Percentiles rank a stretch among this genome's conserved stretches.
Evolutionary conservation across 2,888 invertebrate species (phyloP).

Genomic region (Amphipoea oculea): DNA sequence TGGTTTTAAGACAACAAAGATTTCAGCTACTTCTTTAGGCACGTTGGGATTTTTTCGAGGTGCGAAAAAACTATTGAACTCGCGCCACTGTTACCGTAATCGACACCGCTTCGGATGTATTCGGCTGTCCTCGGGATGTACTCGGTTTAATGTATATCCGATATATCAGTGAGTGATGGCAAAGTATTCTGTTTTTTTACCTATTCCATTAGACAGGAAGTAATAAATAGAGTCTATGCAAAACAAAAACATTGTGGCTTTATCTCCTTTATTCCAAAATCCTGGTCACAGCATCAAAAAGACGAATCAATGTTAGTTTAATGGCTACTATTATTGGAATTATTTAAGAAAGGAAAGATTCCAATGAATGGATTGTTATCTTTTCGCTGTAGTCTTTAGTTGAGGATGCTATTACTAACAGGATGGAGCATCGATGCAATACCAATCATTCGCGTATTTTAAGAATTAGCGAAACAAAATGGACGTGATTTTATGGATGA

Average conservation of each 20-base stretch:
- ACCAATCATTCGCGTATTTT: conserved; percentile 37
- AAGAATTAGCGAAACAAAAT: neutral
- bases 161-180: no score
- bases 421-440: conserved; percentile 54
- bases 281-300: conserved; percentile 45
- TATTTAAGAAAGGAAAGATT: conserved; percentile 57
- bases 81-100: no score
- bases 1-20: neutral
- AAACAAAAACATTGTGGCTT: neutral
- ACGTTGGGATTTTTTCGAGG: no score
- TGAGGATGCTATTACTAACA: conserved; percentile 51
- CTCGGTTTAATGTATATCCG: no score
- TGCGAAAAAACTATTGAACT: no score
- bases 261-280: conserved; percentile 16
- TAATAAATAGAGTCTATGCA: no score
- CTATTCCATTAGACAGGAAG: no score
- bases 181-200: no score
- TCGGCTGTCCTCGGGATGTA: no score
- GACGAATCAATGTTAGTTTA: conserved; percentile 56
- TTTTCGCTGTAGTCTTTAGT: conserved; percentile 29
- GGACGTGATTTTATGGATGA: neutral
- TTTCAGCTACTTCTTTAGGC: neutral
- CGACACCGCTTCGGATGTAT: no score
- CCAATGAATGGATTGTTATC: conserved; percentile 57
- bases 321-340: conserved; percentile 54